Evolutionary conservation across 2,888 invertebrate species (phyloP).

Genomic region (Plebejus melissa): DNA sequence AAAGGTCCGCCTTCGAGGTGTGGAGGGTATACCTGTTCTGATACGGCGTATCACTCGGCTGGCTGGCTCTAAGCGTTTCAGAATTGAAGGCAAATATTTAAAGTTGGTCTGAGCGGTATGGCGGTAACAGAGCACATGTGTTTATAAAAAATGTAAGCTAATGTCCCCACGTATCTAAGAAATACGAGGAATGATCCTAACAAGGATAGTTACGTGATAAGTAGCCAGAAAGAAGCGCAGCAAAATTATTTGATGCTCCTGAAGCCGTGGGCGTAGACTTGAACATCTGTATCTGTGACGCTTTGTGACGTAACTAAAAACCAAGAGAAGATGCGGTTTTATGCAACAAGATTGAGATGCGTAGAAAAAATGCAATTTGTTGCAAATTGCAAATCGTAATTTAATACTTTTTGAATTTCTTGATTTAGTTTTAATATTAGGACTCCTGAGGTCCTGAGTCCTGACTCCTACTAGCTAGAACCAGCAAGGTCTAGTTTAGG

Average conservation of each 20-base stretch:
- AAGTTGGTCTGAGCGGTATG: constrained; percentile 65
- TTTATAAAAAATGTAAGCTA: constrained; percentile 52
- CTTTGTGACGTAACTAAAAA: too few species aligned
- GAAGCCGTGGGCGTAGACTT: too few species aligned
- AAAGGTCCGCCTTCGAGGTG: neutral
- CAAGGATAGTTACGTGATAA: neutral
- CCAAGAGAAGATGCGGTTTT: too few species aligned
- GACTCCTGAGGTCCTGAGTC: neutral
- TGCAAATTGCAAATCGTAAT: too few species aligned
- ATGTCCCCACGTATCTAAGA: constrained; percentile 48
- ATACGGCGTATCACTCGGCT: constrained; percentile 55
- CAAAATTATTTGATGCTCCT: too few species aligned
- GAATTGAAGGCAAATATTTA: constrained; percentile 76
- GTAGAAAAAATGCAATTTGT: too few species aligned
- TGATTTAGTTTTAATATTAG: too few species aligned
- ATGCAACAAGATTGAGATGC: too few species aligned
- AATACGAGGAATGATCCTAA: constrained; percentile 42
- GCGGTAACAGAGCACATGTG: constrained; percentile 56
- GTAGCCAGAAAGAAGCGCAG: too few species aligned
- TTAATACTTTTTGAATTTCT: too few species aligned
- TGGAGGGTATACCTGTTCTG: constrained; percentile 10
- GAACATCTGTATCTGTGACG: too few species aligned
- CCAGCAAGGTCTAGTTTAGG: neutral
- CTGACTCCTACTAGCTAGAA: neutral
- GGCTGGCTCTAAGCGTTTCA: constrained; percentile 66